Evolutionary conservation across 2,113 vertebrate species (phyloP).

Genomic region (Chaetorhynchus papuensis): DNA sequence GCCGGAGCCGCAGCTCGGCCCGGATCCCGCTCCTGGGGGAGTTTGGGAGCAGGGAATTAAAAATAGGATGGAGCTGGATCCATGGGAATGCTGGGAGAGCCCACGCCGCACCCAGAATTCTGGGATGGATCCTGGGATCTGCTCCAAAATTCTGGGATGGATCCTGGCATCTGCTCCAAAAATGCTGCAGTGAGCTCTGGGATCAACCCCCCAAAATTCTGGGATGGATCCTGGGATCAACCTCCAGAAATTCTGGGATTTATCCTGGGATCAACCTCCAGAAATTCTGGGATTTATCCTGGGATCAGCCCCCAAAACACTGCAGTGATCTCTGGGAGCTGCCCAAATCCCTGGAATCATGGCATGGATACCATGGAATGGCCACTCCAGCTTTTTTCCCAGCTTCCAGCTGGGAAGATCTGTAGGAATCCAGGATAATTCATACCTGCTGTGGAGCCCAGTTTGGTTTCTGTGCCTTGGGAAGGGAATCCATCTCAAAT

Average conservation of each 20-base stretch:
- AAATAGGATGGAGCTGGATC: background rate
- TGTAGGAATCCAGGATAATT: background rate
- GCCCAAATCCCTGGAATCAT: background rate
- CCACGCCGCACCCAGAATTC: background rate
- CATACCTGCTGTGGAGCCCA: fast-evolving
- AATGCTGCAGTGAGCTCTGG: too few relatives aligned
- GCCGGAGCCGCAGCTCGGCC: background rate
- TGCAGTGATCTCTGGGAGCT: background rate
- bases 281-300: too few relatives aligned
- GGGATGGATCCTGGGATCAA: too few relatives aligned
- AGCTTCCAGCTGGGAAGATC: background rate
- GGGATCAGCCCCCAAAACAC: background rate
- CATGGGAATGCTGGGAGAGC: background rate
- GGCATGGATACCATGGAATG: background rate
- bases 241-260: too few relatives aligned
- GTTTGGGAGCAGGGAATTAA: background rate
- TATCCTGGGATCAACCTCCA: too few relatives aligned
- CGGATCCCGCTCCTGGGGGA: background rate
- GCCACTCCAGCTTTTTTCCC: background rate
- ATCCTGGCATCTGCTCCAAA: too few relatives aligned
- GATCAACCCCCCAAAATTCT: too few relatives aligned
- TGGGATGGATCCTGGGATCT: background rate
- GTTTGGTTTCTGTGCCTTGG: background rate
- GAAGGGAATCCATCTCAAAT: background rate
- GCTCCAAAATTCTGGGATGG: background rate